Base-by-base conservation (phyloP, 2,888 invertebrate species). In the Yponomeuta cagnagella region DNA sequence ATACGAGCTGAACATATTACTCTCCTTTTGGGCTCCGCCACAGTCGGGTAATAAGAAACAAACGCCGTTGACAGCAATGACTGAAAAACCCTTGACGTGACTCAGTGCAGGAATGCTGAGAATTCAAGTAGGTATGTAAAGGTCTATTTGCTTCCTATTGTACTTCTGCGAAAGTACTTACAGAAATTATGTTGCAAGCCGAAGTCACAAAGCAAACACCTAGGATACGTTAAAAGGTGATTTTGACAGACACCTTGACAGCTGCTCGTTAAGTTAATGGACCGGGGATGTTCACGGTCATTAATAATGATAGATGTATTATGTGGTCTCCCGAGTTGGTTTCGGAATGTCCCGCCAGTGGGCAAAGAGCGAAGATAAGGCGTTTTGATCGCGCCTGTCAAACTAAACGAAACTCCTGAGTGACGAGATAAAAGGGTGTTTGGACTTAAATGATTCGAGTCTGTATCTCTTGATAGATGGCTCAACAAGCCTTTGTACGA, bases 221-320 rank as follows among this genome's bases (percentile, higher is more conserved):
- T 68, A 68, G 63, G 70, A 70, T 33, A 43, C 64, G 43, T 65
- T 67, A 48, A 63, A 66, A 71, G 70, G 65, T 70, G 71, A 71
- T 70, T 69, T 68, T 68, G 68, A 83, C 78, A 81, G 84, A 85
- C 80, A 77, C 82, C 79, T 79, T 77, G 82, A 84, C 82, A 80
- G 79, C 73, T 73, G 76, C 80, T 82, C 80, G 81, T 82, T 82
- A 81, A 77, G 76, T 77, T 82, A 83, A 84, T 83, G 82, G 79
- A 78, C 74, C 76, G 77, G 74, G 74, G 76, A 75, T 74, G 77
- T 74, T 73, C 76, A 73, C 72, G 72, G 74, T 77, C 80, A 79
- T 82, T 83, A 82, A 84, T 84, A 80, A 83, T 79, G 80, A 80
- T 77, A 74, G 77, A 81, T 58, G 52, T 58, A 58, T 58, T 58